These are phyloP conservation scores for Conger conger DNA, from an alignment of 2,113 vertebrate species.

Conservation along the genomic window DNA sequence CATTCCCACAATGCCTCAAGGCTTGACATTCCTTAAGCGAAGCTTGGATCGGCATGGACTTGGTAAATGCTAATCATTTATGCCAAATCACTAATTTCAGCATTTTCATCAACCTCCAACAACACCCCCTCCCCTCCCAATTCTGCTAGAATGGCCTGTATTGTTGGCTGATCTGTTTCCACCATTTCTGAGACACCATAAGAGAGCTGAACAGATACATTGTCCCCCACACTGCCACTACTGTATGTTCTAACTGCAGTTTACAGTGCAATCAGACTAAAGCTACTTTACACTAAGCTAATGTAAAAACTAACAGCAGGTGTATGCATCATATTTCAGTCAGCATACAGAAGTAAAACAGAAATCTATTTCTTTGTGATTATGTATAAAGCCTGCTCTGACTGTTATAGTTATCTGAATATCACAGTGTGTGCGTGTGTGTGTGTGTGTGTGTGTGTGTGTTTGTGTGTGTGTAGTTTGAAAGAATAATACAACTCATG, in stretches of 20 bases:
- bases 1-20: constrained; percentile 32
- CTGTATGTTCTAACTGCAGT: background rate
- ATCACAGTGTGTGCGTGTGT: no score
- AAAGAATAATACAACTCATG: background rate
- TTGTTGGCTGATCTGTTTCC: background rate
- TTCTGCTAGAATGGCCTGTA: background rate
- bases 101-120: background rate
- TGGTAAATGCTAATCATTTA: constrained; percentile 23
- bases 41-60: constrained; percentile 12
- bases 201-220: background rate
- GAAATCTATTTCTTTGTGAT: background rate
- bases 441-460: background rate
- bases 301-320: background rate
- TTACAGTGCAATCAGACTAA: background rate
- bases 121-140: background rate
- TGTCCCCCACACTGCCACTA: background rate
- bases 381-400: background rate
- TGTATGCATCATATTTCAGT: background rate
- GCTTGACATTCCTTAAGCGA: constrained; percentile 5
- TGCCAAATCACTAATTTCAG: constrained; percentile 31
- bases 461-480: background rate
- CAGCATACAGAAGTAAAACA: background rate
- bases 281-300: background rate
- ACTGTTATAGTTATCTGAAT: background rate
- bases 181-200: background rate